Conservation (phyloP, 2,797 vertebrate genomes). For the Dromococcyx pavoninus region DNA sequence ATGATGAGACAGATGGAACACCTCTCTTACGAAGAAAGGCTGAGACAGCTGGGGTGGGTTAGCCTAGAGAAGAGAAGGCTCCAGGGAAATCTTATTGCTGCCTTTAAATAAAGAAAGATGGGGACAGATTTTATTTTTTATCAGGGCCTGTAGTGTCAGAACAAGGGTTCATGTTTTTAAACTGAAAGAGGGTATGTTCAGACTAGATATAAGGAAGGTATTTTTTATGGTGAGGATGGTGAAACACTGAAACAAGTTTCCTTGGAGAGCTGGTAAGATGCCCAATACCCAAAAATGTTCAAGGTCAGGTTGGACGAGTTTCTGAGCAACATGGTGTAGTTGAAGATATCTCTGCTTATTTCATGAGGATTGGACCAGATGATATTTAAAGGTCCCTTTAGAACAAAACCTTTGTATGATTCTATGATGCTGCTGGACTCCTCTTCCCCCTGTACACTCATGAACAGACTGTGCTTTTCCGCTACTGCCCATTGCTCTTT, state of each 20-base stretch:
- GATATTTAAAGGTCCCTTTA: not conserved
- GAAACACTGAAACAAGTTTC: not conserved
- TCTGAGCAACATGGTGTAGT: not conserved
- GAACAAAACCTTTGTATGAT: not conserved
- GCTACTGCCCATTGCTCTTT: not conserved
- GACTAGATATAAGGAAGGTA: not conserved
- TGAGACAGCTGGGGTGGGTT: too few relatives aligned
- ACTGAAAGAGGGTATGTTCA: not conserved
- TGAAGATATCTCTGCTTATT: not conserved
- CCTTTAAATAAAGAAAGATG: too few relatives aligned
- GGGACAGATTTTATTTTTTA: not conserved
- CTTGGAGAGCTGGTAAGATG: not conserved
- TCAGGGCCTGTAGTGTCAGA: not conserved
- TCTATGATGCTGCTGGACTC: not conserved
- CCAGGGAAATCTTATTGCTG: too few relatives aligned
- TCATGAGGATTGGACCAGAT: fast-evolving
- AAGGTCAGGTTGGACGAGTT: not conserved
- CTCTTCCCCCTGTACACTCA: not conserved
- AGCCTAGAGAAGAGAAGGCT: too few relatives aligned
- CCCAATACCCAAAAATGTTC: not conserved
- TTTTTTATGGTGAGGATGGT: fast-evolving
- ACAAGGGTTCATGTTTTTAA: not conserved
- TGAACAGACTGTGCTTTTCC: not conserved
- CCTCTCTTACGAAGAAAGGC: too few relatives aligned
- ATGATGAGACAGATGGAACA: too few relatives aligned